Base-by-base conservation (phyloP, 2,888 invertebrate genomes). In the Erannis defoliaria region DNA sequence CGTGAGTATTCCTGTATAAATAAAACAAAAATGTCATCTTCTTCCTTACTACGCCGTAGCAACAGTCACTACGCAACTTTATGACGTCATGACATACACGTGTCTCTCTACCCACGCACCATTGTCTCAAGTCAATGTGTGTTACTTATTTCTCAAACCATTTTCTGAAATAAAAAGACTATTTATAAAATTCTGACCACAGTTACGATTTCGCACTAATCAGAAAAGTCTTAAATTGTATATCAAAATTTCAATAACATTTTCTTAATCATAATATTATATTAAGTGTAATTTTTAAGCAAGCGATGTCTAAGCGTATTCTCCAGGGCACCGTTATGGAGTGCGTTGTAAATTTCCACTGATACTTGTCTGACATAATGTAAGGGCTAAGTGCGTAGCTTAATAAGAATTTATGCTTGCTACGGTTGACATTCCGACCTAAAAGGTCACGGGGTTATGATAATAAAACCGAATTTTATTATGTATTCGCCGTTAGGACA, bases 391-490 rank as follows among this genome's bases (percentile, higher is more conserved):
- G 64, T 60, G 66, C 48, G 54, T 59, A 54, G 50, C 64, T 61
- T 64, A 67, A 64, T 64, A 67, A 62, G 60, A 62, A 64, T 67
- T 64, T 60, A 64, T 67, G 62, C 48, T 55, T 53, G 59, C 46
- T 62, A 58, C 58, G 51, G 58, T 57, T 62, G 67, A 60, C 59
- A 56, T 64, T 60, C 63, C 58, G 38, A 57, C 49, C 62, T 57
- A 60, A 64, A 60, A 58, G 65, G 56, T 65, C 54, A 62, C 56
- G 61, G 54, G 58, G 61, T 62, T 64, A 62, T 68, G 54, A 66
- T 64, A 64, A 64, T 68, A 68, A 68, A 68, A 59, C 53, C 51
- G 55, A 54, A 63, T 57, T 66, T 66, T 64, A 66, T 64, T 67
- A 62, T 62, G 38, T 61, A 64, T 64, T 54, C 60, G 64, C 64